A percentile compares a stretch with the other conserved stretches of the same genome.
phyloP scores from a whole-genome alignment of 1,140 invertebrate genomes.

The Diorhabda carinulata region DNA sequence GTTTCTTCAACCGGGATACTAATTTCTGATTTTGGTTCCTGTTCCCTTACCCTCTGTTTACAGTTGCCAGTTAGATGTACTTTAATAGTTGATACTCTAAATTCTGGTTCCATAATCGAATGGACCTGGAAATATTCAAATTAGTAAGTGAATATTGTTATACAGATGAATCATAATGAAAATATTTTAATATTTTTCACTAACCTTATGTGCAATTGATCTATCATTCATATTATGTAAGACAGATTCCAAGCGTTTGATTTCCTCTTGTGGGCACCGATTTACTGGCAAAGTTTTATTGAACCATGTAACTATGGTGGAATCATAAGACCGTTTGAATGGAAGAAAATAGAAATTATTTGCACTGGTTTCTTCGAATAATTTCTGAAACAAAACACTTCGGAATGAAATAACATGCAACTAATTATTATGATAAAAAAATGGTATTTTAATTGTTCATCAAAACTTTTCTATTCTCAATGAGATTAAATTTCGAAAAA shows the following conservation, averaged over 20 bases:
- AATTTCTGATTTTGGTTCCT: constrained; percentile 24
- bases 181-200: not conserved
- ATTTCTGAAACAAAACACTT: constrained; percentile 45
- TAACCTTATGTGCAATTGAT: constrained; percentile 46
- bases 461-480: no score
- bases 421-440: no score
- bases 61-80: constrained; percentile 70
- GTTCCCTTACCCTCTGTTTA: constrained; percentile 32
- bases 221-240: constrained; percentile 61
- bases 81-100: constrained; percentile 70
- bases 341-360: constrained; percentile 66
- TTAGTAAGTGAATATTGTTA: not conserved
- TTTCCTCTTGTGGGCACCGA: constrained; percentile 72
- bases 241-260: constrained; percentile 65
- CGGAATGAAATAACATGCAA: no score
- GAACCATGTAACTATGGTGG: constrained; percentile 72
- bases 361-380: constrained; percentile 73
- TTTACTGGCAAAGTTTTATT: constrained; percentile 66
- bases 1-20: constrained; percentile 31
- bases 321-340: constrained; percentile 50
- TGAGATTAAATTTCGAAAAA: no score
- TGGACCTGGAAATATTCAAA: constrained; percentile 51
- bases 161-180: not conserved
- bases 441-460: no score
- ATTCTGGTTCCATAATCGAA: constrained; percentile 70